Evolutionary conservation across 2,888 invertebrate genomes (phyloP), one percentile per base, ranked within the genome.

Genomic region (Dynastes tityus): DNA sequence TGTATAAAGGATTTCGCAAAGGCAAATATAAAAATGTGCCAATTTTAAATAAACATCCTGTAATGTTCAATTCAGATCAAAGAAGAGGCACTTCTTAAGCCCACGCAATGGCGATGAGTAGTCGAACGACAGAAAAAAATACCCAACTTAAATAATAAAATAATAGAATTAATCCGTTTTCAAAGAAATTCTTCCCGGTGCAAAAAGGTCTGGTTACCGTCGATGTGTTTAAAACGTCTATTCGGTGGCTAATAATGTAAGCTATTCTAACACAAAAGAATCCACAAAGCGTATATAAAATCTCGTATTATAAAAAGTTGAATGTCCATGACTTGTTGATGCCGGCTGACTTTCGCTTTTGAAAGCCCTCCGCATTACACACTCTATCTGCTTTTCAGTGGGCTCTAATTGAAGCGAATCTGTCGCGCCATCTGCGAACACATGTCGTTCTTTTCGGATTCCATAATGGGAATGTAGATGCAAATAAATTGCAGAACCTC

Each of bases 401-500:
- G 70, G 70, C 70, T 29, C 53, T 58, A 71, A 71, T 71, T 71
- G 55, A 58, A 55, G 37, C 55, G 16, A 55, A 16, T 37, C 55
- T 16, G n/a, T 22, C 9, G 32, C 61, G 73, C 61, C 73, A 74
- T 74, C 73, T 61, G 73, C 61, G 61, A 61, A 61, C 61, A 45
- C 61, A 74, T 61, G 49, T 45, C 73, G 61, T 61, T 40, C 40
- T 74, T 49, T 74, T 74, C 73, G 45, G 40, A 74, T 74, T 74
- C 73, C 73, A 61, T 61, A 37, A 55, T 13, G 27, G 61, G 61
- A 40, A 49, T 61, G 55, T 74, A 13, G 27, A 74, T 63, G 73
- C 73, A 61, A 61, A 74, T 61, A 74, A 61, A 74, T 29, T 74
- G 61, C 61, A 45, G 73, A 61, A 61, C 61, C 63, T 49, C 73